Conservation (phyloP, 1,140 invertebrate species). For the Halictus rubicundus region DNA sequence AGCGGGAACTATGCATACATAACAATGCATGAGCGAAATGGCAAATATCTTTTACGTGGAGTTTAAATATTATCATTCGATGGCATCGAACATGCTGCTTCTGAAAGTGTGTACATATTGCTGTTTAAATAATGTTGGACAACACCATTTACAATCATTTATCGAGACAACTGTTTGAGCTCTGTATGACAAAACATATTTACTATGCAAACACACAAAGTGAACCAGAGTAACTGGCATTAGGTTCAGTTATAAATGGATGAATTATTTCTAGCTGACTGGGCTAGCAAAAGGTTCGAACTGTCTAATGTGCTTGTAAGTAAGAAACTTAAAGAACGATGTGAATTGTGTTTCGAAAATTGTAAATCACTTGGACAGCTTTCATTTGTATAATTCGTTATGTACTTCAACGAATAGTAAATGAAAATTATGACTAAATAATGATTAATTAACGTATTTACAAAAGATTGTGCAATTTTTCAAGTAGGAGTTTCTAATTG, state of each 20-base stretch:
- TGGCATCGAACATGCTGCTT: background rate
- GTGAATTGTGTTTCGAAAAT: too few species aligned
- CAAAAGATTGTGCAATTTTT: too few species aligned
- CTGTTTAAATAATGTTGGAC: background rate
- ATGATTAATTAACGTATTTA: too few species aligned
- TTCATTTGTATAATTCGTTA: too few species aligned
- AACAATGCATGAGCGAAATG: too few species aligned
- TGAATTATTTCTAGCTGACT: conserved; percentile 47
- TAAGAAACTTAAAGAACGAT: too few species aligned
- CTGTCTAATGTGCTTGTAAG: background rate
- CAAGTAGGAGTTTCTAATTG: too few species aligned
- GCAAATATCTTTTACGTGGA: too few species aligned
- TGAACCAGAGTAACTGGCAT: conserved; percentile 15
- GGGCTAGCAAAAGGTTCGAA: conserved; percentile 19
- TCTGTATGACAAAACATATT: conserved; percentile 1
- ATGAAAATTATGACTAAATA: too few species aligned
- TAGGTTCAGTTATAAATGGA: conserved; percentile 46
- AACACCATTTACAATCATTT: conserved; percentile 7
- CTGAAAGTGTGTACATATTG: background rate
- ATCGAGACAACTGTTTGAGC: background rate
- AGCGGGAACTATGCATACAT: too few species aligned
- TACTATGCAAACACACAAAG: conserved; percentile 18
- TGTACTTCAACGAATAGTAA: too few species aligned
- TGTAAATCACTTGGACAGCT: too few species aligned
- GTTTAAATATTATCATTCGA: background rate